Percentiles rank a stretch among this genome's conserved stretches.
phyloP scores from a whole-genome alignment of 2,797 vertebrate genomes.

The Acrossocheilus fasciatus region DNA sequence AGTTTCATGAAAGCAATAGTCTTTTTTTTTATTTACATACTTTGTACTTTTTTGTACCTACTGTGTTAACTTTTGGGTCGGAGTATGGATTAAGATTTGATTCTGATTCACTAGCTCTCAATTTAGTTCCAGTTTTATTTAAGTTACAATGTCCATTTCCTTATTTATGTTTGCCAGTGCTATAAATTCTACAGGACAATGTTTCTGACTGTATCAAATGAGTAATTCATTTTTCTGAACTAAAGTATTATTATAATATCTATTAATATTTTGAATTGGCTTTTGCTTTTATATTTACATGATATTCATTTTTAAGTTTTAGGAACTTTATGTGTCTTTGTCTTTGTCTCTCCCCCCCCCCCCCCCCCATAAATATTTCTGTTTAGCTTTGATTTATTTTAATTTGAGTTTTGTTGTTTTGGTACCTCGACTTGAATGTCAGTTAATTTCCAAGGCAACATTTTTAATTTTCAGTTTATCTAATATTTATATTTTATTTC shows the following conservation, averaged over 20 bases:
- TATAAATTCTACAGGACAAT: not conserved
- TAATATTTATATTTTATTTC: not conserved
- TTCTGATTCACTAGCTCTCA: not conserved
- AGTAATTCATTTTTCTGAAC: not conserved
- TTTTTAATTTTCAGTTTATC: too few species aligned
- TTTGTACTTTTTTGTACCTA: not conserved
- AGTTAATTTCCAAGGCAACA: too few species aligned
- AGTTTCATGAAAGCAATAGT: not conserved
- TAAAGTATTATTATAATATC: not conserved
- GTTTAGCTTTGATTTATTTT: not conserved
- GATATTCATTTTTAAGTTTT: not conserved
- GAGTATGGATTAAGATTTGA: not conserved
- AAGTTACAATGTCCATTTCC: not conserved
- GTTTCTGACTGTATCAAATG: not conserved
- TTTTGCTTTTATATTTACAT: not conserved
- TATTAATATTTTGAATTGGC: not conserved
- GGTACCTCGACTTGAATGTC: not conserved
- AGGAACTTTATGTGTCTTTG: not conserved
- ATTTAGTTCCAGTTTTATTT: not conserved
- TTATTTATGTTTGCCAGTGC: not conserved
- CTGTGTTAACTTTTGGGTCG: not conserved
- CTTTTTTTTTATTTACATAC: not conserved
- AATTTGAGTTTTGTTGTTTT: not conserved
- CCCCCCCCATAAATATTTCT: too few species aligned
- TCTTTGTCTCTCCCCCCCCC: not conserved